These are phyloP conservation scores for Cepaea hortensis DNA, from an alignment of 2,888 invertebrate species.

Conservation along the genomic window DNA sequence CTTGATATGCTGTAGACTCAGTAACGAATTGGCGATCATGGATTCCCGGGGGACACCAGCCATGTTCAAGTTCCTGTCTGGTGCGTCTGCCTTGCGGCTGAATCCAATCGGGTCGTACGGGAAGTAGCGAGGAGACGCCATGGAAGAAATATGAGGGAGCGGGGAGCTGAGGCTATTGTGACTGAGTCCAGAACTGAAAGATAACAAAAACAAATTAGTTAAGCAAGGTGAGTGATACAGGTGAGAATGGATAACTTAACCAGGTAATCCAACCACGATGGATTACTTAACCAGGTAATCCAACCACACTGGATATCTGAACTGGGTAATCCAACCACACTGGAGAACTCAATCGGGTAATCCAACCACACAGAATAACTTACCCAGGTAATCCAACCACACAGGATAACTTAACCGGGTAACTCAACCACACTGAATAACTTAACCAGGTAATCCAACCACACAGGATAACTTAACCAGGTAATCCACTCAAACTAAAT, in stretches of 20 bases:
- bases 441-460: too few relatives aligned
- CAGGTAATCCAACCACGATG: too few relatives aligned
- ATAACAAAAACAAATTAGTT: constrained; percentile 17
- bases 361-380: too few relatives aligned
- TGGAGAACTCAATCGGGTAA: too few relatives aligned
- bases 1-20: constrained; percentile 92
- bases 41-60: constrained; percentile 62
- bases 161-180: constrained; percentile 70
- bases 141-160: constrained; percentile 73
- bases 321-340: too few relatives aligned
- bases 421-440: too few relatives aligned
- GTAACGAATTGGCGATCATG: constrained; percentile 71
- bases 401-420: too few relatives aligned
- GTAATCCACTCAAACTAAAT: too few relatives aligned
- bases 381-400: too few relatives aligned
- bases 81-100: constrained; percentile 83
- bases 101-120: constrained; percentile 93
- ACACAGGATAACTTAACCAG: too few relatives aligned
- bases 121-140: constrained; percentile 79
- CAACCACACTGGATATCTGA: too few relatives aligned
- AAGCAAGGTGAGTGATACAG: background rate
- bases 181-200: constrained; percentile 59
- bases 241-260: background rate
- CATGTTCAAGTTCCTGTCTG: constrained; percentile 68
- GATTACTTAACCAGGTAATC: too few relatives aligned